Conservation (phyloP, 2,888 invertebrate genomes). For the Erebia epiphron region DNA sequence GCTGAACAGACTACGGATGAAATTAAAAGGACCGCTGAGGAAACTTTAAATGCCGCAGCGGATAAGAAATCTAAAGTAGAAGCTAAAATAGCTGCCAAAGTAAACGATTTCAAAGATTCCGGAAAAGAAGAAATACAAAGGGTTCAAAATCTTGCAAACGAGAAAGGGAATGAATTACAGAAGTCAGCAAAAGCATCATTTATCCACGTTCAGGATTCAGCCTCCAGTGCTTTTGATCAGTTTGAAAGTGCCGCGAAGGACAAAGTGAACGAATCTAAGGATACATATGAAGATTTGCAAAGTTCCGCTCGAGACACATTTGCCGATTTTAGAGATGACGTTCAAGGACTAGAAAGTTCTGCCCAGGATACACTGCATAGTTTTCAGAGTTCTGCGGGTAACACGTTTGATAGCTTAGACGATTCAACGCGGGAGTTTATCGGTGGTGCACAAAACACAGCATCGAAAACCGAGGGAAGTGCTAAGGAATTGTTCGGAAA, state of each 20-base stretch:
- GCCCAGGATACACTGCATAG: slow-evolving; percentile 75
- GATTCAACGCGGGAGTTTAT: slow-evolving; percentile 67
- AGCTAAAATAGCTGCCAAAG: slow-evolving; percentile 53
- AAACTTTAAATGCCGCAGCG: slow-evolving; percentile 63
- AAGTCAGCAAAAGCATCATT: slow-evolving; percentile 65
- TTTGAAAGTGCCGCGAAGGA: slow-evolving; percentile 78
- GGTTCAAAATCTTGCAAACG: slow-evolving; percentile 54
- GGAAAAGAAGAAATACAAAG: slow-evolving; percentile 57
- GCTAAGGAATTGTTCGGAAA: slow-evolving; percentile 69
- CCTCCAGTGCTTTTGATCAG: slow-evolving; percentile 76
- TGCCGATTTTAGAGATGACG: slow-evolving; percentile 70
- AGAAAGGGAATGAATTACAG: slow-evolving; percentile 55
- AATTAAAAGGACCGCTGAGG: slow-evolving; percentile 72
- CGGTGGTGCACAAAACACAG: slow-evolving; percentile 54
- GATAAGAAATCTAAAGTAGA: slow-evolving; percentile 63
- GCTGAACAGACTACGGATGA: slow-evolving; percentile 73
- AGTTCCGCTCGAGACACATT: slow-evolving; percentile 74
- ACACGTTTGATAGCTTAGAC: slow-evolving; percentile 76
- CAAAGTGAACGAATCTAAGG: slow-evolving; percentile 64
- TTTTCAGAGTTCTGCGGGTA: slow-evolving; percentile 77
- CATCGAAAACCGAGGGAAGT: slow-evolving; percentile 53
- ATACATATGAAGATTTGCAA: slow-evolving; percentile 72
- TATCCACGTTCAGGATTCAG: slow-evolving; percentile 68
- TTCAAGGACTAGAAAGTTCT: slow-evolving; percentile 68
- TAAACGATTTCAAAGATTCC: slow-evolving; percentile 49